Conservation (phyloP, 2,113 vertebrate genomes). For the Nibea albiflora region DNA sequence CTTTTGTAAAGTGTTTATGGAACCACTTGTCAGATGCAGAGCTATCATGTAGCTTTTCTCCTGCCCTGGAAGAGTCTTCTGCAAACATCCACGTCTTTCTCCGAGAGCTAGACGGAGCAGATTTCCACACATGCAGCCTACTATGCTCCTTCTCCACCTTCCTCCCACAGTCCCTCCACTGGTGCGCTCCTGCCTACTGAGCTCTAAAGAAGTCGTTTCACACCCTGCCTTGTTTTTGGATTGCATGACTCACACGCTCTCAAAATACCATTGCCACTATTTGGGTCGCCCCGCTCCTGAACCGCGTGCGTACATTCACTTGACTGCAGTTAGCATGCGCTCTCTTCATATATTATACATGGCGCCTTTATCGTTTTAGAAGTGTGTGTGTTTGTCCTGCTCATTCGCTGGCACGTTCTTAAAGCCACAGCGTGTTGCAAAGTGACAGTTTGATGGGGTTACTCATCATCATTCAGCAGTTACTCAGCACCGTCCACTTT, state of each 20-base stretch:
- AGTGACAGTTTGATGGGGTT: not conserved
- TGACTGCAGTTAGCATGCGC: not conserved
- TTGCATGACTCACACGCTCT: conserved; percentile 67
- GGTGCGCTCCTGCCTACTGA: conserved; percentile 57
- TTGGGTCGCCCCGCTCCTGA: conserved; percentile 64
- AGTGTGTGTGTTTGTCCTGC: conserved; percentile 1
- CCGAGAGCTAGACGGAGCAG: conserved; percentile 39
- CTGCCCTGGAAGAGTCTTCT: conserved; percentile 24
- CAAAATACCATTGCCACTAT: conserved; percentile 70
- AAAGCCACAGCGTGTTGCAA: not conserved
- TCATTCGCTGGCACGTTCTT: not conserved
- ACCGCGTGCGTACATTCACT: conserved; percentile 42
- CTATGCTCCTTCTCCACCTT: conserved; percentile 52
- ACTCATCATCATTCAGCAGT: not conserved
- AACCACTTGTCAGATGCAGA: conserved; percentile 33
- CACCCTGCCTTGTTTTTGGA: conserved; percentile 62
- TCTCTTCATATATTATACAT: not conserved
- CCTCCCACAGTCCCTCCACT: conserved; percentile 59
- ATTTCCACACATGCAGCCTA: conserved; percentile 47
- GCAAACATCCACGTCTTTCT: conserved; percentile 27
- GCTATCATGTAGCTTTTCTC: conserved; percentile 23
- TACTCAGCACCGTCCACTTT: not conserved
- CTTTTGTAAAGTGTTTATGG: conserved; percentile 12
- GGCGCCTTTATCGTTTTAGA: not conserved
- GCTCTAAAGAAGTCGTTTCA: conserved; percentile 62